Evolutionary conservation across 1,140 invertebrate genomes (phyloP).

Genomic region (Sycophaga agraensis): DNA sequence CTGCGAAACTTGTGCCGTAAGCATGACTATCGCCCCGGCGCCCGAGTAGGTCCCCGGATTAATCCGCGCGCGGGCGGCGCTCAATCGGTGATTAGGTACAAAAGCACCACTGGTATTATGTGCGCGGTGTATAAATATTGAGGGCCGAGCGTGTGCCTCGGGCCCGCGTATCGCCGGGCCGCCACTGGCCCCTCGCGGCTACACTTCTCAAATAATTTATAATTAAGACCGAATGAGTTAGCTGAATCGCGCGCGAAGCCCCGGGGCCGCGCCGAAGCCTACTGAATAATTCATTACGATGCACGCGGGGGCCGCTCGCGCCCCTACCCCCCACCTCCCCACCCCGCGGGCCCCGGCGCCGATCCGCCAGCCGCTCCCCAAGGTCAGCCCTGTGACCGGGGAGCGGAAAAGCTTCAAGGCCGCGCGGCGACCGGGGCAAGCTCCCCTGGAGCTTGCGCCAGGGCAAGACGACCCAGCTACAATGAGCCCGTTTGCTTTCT

Average conservation of each 20-base stretch:
- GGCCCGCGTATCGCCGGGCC: no score
- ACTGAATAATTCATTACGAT: slow-evolving; percentile 28
- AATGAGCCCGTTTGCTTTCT: not conserved
- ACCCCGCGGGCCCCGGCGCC: no score
- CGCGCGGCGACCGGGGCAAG: no score
- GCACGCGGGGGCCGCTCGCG: not conserved
- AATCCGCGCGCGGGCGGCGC: slow-evolving; percentile 1
- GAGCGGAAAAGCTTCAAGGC: no score
- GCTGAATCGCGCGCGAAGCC: slow-evolving; percentile 14
- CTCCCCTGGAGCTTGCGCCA: no score
- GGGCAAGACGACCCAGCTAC: no score
- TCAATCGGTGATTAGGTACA: slow-evolving; percentile 22
- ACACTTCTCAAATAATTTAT: slow-evolving; percentile 29
- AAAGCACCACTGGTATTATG: not conserved
- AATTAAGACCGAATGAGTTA: slow-evolving; percentile 28
- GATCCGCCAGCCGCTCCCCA: no score
- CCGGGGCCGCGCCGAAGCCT: not conserved
- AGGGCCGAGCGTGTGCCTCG: no score
- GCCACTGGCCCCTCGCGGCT: no score
- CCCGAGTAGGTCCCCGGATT: slow-evolving; percentile 12
- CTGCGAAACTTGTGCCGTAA: slow-evolving; percentile 8
- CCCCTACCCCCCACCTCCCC: no score
- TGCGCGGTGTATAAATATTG: slow-evolving; percentile 24
- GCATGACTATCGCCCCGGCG: slow-evolving; percentile 7
- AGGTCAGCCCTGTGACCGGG: no score